Percentiles rank a stretch among this genome's conserved stretches.
phyloP scores from a whole-genome alignment of 2,888 invertebrate genomes.

The Ornithoptera priamus region DNA sequence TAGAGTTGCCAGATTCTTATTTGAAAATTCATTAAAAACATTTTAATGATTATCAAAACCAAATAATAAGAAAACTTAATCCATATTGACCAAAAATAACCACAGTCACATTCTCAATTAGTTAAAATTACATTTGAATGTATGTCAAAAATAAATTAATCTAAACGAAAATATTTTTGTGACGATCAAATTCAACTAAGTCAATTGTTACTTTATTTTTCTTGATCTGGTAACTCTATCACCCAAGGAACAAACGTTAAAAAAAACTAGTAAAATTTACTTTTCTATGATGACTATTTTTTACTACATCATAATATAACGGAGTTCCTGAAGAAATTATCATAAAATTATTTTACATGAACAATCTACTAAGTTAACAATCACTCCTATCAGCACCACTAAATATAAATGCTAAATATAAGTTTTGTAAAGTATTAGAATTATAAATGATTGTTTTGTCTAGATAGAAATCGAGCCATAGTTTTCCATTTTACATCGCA shows the following conservation, averaged over 20 bases:
- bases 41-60: neutral
- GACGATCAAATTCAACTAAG: too few relatives aligned
- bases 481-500: constrained; percentile 27
- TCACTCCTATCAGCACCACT: constrained; percentile 22
- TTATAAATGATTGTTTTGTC: constrained; percentile 19
- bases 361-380: constrained; percentile 13
- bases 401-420: constrained; percentile 7
- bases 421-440: constrained; percentile 18
- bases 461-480: constrained; percentile 25
- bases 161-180: too few relatives aligned
- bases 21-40: neutral
- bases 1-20: constrained; percentile 18
- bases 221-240: neutral
- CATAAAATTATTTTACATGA: constrained; percentile 8
- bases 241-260: neutral
- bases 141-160: too few relatives aligned
- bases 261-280: neutral
- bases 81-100: neutral
- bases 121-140: neutral
- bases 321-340: constrained; percentile 17
- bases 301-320: constrained; percentile 1
- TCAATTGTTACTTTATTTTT: neutral
- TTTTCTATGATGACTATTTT: neutral
- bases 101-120: neutral
- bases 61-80: neutral